Evolutionary conservation across 1,140 invertebrate species (phyloP).

Genomic region (Drosophila asahinai): DNA sequence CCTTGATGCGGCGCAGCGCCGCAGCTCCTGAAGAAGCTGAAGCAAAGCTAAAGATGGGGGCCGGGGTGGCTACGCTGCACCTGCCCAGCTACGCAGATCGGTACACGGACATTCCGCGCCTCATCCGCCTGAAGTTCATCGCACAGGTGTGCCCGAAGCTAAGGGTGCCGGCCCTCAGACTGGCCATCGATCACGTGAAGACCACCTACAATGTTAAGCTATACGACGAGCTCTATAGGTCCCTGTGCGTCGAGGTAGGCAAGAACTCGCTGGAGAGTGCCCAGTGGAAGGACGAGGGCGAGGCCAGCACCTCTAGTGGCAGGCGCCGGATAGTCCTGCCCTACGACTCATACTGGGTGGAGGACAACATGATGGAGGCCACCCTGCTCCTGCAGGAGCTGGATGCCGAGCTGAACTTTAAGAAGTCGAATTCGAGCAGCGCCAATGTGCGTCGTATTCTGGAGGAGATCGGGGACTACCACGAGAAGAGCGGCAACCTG

Average conservation of each 20-base stretch:
- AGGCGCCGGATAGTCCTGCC: neutral
- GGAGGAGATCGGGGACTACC: slow-evolving; percentile 69
- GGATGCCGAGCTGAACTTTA: slow-evolving; percentile 65
- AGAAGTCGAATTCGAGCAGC: slow-evolving; percentile 62
- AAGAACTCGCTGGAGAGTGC: neutral
- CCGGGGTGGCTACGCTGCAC: slow-evolving; percentile 23
- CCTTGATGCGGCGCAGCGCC: neutral
- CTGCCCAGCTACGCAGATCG: slow-evolving; percentile 55
- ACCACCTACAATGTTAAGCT: slow-evolving; percentile 59
- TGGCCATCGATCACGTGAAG: slow-evolving; percentile 67
- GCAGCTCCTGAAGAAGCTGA: neutral
- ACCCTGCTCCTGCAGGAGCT: slow-evolving; percentile 61
- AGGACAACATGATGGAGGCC: slow-evolving; percentile 61
- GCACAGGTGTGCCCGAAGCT: slow-evolving; percentile 61
- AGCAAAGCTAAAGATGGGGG: neutral
- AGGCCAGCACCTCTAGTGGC: slow-evolving; percentile 10
- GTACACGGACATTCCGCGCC: slow-evolving; percentile 44
- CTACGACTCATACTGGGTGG: slow-evolving; percentile 46
- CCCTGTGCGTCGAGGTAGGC: slow-evolving; percentile 27
- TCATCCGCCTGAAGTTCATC: slow-evolving; percentile 61
- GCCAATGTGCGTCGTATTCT: slow-evolving; percentile 56
- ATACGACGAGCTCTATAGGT: slow-evolving; percentile 59
- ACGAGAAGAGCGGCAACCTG: slow-evolving; percentile 65
- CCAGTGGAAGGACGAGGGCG: neutral
- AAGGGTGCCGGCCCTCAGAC: slow-evolving; percentile 51